Base-by-base conservation (phyloP, 2,113 vertebrate genomes). In the Onychorhynchus coronatus region DNA sequence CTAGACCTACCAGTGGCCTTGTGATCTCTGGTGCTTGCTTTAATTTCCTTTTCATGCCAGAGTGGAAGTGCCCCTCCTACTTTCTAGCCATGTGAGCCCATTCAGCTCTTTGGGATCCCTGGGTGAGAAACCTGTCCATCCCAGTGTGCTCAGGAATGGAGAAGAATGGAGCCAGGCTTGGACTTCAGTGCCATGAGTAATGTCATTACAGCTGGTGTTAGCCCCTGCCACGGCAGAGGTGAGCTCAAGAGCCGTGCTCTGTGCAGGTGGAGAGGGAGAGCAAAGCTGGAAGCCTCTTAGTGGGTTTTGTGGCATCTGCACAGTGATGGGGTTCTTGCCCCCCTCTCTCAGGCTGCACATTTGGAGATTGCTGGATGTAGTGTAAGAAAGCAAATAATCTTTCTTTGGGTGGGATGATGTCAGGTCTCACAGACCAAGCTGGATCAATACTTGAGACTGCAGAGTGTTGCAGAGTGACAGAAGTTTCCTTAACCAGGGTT, bases 181-280 rank as follows among this genome's bases (percentile, higher is more conserved):
- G 59, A 30, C 52, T 72, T 76, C 73, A 24, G 33, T 87, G 61
- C 70, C 0, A 0, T 37, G 66, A 56, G 67, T 4, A 12, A 14
- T 75, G 46, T 52, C 49, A 17, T 76, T 90, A 53, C 17, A 56
- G 44, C 58, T 83, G 72, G 23, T 0, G 1, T 52, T 56, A 81
- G 42, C 27, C 71, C 35, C 62, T 71, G 6, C 31, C n/a, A 22
- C 0, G 0, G 49, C 0, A 0, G 74, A 56, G 44, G 19, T 76
- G 81, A 55, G 62, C 58, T 82, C 52, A 44, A 71, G 44, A 66
- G 70, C 46, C 3, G 0, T 53, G 35, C 79, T 81, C 37, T 3
- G 0, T 61, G 65, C 59, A 37, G 49, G 11, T 53, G 22, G 46
- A 33, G 25, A 75, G n/a, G n/a, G 21, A 73, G 7, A 87, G 33